These are phyloP conservation scores for Silvanus unidentatus DNA, from an alignment of 2,888 invertebrate genomes.

Conservation along the genomic window DNA sequence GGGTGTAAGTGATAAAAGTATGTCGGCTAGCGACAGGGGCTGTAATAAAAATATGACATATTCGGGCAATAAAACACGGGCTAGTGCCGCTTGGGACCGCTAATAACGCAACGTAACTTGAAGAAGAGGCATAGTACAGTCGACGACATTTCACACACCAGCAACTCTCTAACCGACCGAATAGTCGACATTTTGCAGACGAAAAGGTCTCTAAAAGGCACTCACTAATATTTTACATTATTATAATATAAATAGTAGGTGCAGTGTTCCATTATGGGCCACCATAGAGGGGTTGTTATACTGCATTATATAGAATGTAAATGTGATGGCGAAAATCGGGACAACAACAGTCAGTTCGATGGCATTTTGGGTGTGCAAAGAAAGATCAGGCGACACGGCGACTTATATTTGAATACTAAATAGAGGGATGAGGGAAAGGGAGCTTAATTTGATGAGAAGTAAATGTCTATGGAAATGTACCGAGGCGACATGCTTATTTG, in stretches of 20 bases:
- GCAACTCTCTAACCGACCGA: conserved; percentile 22
- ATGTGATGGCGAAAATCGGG: too few species aligned
- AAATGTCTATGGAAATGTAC: conserved; percentile 3
- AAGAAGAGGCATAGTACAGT: neutral
- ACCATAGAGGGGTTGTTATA: too few species aligned
- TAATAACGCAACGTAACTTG: too few species aligned
- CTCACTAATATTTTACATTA: too few species aligned
- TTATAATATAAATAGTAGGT: too few species aligned
- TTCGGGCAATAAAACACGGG: conserved; percentile 10
- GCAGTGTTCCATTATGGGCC: too few species aligned
- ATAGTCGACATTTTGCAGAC: conserved; percentile 23
- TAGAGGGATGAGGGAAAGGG: neutral
- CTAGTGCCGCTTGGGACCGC: too few species aligned
- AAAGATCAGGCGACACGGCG: too few species aligned
- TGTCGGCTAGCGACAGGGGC: conserved; percentile 2
- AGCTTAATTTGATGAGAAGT: conserved; percentile 3
- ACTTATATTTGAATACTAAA: too few species aligned
- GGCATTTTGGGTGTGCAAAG: too few species aligned
- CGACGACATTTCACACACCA: conserved; percentile 26
- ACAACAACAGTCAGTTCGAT: too few species aligned
- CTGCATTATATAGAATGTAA: too few species aligned
- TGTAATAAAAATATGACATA: conserved; percentile 9
- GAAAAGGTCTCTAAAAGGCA: conserved; percentile 10
- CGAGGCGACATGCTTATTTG: conserved; percentile 1
- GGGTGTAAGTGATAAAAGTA: neutral